Conservation (phyloP, 2,113 vertebrate genomes). For the Geococcyx californianus region DNA sequence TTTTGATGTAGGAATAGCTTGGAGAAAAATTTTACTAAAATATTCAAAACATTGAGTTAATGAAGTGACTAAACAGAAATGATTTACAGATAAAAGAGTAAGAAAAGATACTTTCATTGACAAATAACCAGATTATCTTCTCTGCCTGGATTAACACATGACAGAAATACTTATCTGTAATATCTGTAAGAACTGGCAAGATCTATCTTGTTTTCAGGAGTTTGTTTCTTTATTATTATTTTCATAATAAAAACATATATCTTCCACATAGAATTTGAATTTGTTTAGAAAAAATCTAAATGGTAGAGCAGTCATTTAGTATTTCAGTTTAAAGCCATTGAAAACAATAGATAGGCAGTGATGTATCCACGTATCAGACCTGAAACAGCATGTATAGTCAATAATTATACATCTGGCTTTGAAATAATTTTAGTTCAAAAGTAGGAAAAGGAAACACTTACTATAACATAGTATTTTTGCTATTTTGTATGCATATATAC, state of each 20-base stretch:
- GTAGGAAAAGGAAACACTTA: neutral
- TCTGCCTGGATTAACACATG: neutral
- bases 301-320: neutral
- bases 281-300: neutral
- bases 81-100: neutral
- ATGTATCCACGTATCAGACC: neutral
- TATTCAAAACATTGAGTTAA: conserved; percentile 21
- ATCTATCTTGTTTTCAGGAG: neutral
- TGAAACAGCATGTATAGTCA: neutral
- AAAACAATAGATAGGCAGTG: neutral
- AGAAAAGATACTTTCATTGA: neutral
- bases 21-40: neutral
- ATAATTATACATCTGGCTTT: neutral
- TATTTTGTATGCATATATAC: neutral
- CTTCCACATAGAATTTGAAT: neutral
- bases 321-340: neutral
- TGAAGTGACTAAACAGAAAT: neutral
- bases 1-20: neutral
- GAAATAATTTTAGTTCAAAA: neutral
- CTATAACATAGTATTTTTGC: neutral
- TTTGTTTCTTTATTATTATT: rapidly evolving
- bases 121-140: neutral
- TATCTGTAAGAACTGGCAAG: neutral
- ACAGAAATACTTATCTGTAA: neutral
- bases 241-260: neutral